Evolutionary conservation across 2,113 vertebrate species (phyloP), one percentile per base, ranked within the genome.

Genomic region (Tor tambroides): DNA sequence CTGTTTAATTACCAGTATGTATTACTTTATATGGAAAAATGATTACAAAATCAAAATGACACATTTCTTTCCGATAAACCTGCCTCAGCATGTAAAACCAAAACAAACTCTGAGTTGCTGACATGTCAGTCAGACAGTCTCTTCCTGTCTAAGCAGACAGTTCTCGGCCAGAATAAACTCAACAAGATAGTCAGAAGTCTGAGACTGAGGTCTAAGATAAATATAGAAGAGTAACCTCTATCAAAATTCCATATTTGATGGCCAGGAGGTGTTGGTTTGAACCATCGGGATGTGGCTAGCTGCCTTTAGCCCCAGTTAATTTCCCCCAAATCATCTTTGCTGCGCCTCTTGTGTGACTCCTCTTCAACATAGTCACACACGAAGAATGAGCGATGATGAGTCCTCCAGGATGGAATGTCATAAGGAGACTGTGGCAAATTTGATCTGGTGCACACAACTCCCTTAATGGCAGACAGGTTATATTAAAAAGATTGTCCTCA

Each of bases 311-410:
- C 78, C 51, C 17, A 82, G 71, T 89, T 84, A 63, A 81, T 87
- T 78, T 63, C 77, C 59, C 75, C 61, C 78, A 77, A 78, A 54
- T 74, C 21, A 56, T 79, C 83, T 56, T 82, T 89, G 75, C 67
- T 15, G 23, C 43, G 35, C 69, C 71, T 83, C 72, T 35, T 54
- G 65, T 75, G 61, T 49, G 78, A 82, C 80, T 87, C 77, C 28
- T 75, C 61, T 63, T 77, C 32, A 43, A 85, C 85, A 84, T 75
- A 79, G 75, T 21, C 38, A 61, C 35, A 82, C 59, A 72, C 78
- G 71, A 85, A 87, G 78, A 75, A 85, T 87, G 86, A 89, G 85
- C 65, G 78, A 89, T 87, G 83, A 74, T 30, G 38, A 56, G 15
- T 75, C 86, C 75, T 51, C 63, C 46, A 77, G 46, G 83, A 84